Percentiles rank a stretch among this genome's conserved stretches.
Evolutionary conservation across 2,113 vertebrate species (phyloP).

Genomic region (Budorcas taxicolor): DNA sequence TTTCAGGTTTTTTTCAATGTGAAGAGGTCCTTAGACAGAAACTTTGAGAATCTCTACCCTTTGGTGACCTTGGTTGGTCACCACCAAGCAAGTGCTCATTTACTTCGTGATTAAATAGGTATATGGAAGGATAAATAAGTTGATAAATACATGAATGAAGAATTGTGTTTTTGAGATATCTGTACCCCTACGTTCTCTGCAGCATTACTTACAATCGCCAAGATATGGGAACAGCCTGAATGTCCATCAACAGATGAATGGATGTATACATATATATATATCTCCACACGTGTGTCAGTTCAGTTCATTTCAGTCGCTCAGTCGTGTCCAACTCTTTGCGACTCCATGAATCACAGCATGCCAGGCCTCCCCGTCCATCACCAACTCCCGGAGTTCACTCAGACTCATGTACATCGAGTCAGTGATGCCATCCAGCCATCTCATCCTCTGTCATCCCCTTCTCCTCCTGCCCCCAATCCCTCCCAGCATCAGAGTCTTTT

Average conservation of each 20-base stretch:
- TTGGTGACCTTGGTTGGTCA: neutral
- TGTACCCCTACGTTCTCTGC: neutral
- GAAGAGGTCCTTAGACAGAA: neutral
- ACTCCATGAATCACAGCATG: no score
- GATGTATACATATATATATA: neutral
- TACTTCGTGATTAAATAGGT: accelerated
- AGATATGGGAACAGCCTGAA: neutral
- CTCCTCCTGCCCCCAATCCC: no score
- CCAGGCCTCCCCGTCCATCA: no score
- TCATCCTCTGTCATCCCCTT: no score
- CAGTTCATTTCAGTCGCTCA: no score
- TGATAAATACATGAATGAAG: neutral
- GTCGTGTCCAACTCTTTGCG: accelerated
- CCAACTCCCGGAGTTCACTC: no score
- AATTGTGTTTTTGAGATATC: neutral
- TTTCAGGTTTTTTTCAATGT: neutral
- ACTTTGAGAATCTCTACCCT: neutral
- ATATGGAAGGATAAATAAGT: neutral
- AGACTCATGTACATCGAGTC: accelerated
- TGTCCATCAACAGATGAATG: neutral
- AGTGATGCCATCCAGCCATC: no score
- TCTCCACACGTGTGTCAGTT: neutral
- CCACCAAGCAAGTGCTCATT: neutral
- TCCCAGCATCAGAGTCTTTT: no score
- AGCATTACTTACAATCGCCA: neutral